Evolutionary conservation across 2,113 vertebrate genomes (phyloP).

Genomic region (Leuciscus idus): DNA sequence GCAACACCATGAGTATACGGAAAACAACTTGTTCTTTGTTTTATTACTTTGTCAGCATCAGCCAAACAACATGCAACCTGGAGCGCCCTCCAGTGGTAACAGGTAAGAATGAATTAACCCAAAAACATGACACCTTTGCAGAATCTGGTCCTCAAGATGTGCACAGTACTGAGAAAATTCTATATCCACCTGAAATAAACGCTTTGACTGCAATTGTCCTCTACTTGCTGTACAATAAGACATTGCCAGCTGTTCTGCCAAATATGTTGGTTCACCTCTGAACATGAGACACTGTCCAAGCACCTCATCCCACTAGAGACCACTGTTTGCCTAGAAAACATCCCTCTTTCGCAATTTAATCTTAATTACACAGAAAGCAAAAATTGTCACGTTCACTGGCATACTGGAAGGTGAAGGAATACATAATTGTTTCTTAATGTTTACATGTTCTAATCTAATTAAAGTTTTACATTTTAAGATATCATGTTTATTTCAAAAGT

Average conservation of each 20-base stretch:
- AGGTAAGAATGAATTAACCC: no score
- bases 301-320: background rate
- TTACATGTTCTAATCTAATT: no score
- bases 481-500: no score
- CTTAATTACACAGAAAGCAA: background rate
- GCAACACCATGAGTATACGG: no score
- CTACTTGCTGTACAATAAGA: conserved; percentile 5
- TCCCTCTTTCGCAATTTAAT: background rate
- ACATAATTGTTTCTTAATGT: no score
- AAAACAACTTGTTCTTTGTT: no score
- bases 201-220: background rate
- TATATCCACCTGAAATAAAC: background rate
- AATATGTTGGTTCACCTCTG: background rate
- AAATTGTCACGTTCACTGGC: background rate
- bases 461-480: no score
- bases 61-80: no score
- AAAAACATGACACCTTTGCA: background rate
- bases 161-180: background rate
- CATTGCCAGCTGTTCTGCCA: background rate
- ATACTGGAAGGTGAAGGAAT: background rate
- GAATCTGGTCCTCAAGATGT: background rate
- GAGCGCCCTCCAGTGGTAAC: no score
- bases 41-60: no score
- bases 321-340: background rate
- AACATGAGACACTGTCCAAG: background rate